Percentiles rank a stretch among this genome's conserved stretches.
Conservation (phyloP, 2,888 invertebrate genomes). For the Strigamia maritima region DNA sequence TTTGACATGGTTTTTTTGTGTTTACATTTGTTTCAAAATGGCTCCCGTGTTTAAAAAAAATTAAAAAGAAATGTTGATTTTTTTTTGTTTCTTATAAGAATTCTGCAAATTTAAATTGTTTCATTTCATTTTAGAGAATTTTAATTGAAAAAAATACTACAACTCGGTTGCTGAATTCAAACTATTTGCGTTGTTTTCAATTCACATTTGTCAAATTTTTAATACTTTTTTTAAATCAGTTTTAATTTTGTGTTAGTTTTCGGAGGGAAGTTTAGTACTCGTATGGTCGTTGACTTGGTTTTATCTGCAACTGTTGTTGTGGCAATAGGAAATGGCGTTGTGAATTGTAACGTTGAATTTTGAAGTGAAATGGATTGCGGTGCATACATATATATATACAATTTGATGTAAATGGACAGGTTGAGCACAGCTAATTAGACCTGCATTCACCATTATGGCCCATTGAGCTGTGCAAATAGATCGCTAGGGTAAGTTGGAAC, state of each 20-base stretch:
- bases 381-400: background rate
- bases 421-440: slow-evolving; percentile 28
- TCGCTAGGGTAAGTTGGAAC: slow-evolving; percentile 13
- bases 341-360: slow-evolving; percentile 12
- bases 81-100: no score
- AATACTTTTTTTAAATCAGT: no score
- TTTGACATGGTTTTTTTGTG: background rate
- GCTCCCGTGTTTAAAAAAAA: no score
- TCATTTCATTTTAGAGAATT: no score
- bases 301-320: slow-evolving; percentile 9
- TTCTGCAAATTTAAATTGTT: no score
- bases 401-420: slow-evolving; percentile 27
- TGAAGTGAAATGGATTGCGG: slow-evolving; percentile 30
- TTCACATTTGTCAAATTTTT: no score
- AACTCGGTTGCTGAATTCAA: no score
- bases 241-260: background rate
- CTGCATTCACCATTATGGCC: slow-evolving; percentile 18
- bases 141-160: no score
- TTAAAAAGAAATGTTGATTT: no score
- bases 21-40: no score
- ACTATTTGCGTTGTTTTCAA: no score
- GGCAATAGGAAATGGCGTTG: slow-evolving; percentile 5
- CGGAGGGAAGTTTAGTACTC: background rate
- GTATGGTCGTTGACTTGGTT: slow-evolving; percentile 5
- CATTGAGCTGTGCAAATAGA: slow-evolving; percentile 25